phyloP scores from a whole-genome alignment of 2,113 vertebrate species.

The Muscicapa adusta region DNA sequence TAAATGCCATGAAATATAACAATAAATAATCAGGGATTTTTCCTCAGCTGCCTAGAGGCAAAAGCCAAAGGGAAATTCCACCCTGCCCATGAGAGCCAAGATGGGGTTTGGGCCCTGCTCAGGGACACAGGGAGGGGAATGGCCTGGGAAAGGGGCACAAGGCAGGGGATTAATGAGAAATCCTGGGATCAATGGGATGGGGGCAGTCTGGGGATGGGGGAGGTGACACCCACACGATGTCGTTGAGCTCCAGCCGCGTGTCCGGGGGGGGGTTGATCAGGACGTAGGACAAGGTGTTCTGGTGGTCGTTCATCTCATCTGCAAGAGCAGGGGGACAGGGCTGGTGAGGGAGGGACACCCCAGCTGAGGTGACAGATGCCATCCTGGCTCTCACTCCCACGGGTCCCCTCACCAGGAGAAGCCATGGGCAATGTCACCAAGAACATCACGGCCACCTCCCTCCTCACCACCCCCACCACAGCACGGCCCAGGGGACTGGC shows the following conservation, averaged over 20 bases:
- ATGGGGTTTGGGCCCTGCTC: not conserved
- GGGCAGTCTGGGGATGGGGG: rapidly evolving
- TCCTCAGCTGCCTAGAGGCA: no score
- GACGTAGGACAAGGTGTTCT: constrained; percentile 95
- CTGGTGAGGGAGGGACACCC: not conserved
- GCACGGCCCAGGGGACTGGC: not conserved
- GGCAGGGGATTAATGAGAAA: rapidly evolving
- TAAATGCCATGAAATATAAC: no score
- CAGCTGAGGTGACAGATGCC: not conserved
- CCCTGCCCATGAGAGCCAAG: rapidly evolving
- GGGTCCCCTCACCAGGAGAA: not conserved
- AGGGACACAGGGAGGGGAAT: rapidly evolving
- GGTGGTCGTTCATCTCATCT: constrained; percentile 98
- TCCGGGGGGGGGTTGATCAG: constrained; percentile 95
- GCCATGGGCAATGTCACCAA: rapidly evolving
- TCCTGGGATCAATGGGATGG: rapidly evolving
- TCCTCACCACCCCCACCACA: rapidly evolving
- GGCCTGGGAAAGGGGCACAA: not conserved
- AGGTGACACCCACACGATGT: constrained; percentile 84
- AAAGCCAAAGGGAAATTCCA: not conserved
- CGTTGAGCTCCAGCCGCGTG: constrained; percentile 91
- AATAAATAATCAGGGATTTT: rapidly evolving
- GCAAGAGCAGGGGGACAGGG: constrained; percentile 37
- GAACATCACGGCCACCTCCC: not conserved
- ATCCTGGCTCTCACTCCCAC: rapidly evolving